Percentiles rank a stretch among this genome's conserved stretches.
These are phyloP conservation scores for Pristionchus maxplancki DNA, from an alignment of 2,888 invertebrate genomes.

Conservation along the genomic window DNA sequence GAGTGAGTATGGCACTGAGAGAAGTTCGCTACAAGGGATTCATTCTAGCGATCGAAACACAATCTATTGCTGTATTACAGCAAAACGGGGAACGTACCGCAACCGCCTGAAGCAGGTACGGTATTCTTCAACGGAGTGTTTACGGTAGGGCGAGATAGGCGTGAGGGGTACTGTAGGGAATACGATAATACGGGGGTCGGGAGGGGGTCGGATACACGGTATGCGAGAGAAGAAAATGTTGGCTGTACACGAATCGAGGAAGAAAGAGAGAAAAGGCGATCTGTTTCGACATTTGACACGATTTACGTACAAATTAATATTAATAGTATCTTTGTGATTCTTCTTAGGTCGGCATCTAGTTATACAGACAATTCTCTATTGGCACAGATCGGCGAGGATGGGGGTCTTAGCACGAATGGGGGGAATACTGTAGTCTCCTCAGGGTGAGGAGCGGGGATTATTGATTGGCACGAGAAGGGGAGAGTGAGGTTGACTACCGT, in stretches of 20 bases:
- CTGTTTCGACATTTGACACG: conserved; percentile 28
- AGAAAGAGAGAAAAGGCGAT: conserved; percentile 39
- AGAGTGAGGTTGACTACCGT: neutral
- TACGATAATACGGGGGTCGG: neutral
- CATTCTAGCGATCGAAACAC: neutral
- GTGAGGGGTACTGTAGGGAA: neutral
- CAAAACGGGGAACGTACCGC: neutral
- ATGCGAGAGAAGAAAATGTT: conserved; percentile 4
- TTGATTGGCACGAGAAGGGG: conserved; percentile 28
- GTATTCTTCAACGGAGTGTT: conserved; percentile 26
- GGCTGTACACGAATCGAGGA: conserved; percentile 46
- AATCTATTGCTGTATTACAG: conserved; percentile 40
- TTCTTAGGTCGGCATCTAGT: conserved; percentile 5
- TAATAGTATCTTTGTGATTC: conserved; percentile 4
- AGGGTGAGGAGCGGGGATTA: neutral
- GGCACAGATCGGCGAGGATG: conserved; percentile 2
- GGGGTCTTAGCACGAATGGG: conserved; percentile 30
- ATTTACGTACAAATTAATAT: conserved; percentile 26
- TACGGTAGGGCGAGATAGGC: conserved; percentile 13
- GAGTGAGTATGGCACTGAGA: conserved; percentile 32
- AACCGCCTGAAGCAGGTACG: conserved; percentile 7
- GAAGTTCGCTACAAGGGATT: neutral
- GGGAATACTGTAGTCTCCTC: conserved; percentile 29
- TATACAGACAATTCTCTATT: conserved; percentile 32
- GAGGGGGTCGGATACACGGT: conserved; percentile 17